A percentile compares a stretch with the other conserved stretches of the same genome.
These are phyloP conservation scores for Doris montereyensis DNA, from an alignment of 2,888 invertebrate genomes.

Conservation along the genomic window DNA sequence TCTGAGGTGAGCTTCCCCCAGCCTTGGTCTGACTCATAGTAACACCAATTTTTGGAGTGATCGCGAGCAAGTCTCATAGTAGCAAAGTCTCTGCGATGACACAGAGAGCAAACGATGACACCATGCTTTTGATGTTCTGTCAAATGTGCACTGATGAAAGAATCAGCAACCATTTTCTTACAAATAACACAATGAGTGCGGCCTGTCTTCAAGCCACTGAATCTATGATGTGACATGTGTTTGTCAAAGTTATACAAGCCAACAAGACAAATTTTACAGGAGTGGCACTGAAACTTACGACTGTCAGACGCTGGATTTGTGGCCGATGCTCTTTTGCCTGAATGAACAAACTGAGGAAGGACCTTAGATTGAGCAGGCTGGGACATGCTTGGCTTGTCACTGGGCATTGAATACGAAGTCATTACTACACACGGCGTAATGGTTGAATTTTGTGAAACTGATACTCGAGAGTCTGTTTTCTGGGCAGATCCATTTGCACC, in stretches of 20 bases:
- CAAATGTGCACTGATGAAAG: slow-evolving; percentile 5
- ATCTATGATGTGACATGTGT: slow-evolving; percentile 13
- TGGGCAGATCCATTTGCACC: no score
- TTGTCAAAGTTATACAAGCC: not conserved
- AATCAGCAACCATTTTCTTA: not conserved
- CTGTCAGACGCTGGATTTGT: not conserved
- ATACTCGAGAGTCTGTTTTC: not conserved
- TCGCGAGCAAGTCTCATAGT: slow-evolving; percentile 2
- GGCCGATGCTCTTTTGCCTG: not conserved
- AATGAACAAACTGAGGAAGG: not conserved
- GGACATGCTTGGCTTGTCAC: not conserved
- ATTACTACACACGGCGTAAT: not conserved
- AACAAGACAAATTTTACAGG: slow-evolving; percentile 25
- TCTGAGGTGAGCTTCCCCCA: no score
- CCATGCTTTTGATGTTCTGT: slow-evolving; percentile 30
- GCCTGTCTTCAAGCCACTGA: not conserved
- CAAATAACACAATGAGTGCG: slow-evolving; percentile 29
- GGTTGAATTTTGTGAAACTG: not conserved
- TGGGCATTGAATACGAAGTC: not conserved
- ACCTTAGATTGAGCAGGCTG: not conserved
- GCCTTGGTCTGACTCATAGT: slow-evolving; percentile 44
- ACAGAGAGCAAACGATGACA: slow-evolving; percentile 24
- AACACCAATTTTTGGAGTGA: slow-evolving; percentile 51
- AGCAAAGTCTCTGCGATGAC: slow-evolving; percentile 32
- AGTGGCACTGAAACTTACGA: slow-evolving; percentile 13